phyloP scores from a whole-genome alignment of 2,113 vertebrate species.

The Tetraodon nigroviridis region DNA sequence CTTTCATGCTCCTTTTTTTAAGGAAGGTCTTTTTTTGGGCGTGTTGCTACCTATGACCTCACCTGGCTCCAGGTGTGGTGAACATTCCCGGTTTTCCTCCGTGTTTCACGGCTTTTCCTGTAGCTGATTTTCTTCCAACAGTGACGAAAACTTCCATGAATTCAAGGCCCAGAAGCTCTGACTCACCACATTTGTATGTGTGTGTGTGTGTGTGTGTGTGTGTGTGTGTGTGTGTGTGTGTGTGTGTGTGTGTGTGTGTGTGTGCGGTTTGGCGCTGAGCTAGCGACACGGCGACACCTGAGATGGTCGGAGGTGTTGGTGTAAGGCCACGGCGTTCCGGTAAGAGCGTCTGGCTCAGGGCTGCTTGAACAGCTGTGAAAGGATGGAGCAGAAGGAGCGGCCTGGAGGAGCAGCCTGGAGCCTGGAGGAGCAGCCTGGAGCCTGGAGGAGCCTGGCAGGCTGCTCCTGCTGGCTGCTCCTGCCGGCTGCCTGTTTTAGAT shows the following conservation, averaged over 20 bases:
- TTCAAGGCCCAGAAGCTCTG: neutral
- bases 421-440: no score
- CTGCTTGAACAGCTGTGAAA: constrained; percentile 42
- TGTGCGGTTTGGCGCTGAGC: constrained; percentile 3
- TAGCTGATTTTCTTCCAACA: no score
- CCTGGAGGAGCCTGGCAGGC: no score
- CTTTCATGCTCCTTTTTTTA: no score
- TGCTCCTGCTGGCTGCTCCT: neutral
- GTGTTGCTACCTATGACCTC: no score
- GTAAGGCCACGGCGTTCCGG: constrained; percentile 50
- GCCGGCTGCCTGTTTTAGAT: constrained; percentile 8
- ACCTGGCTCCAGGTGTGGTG: no score
- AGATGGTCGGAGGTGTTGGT: constrained; percentile 51
- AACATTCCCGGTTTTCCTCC: no score
- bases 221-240: constrained; percentile 11
- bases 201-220: constrained; percentile 1
- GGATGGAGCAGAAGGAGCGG: neutral
- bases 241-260: neutral
- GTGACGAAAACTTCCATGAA: no score
- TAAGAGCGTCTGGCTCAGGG: constrained; percentile 55
- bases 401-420: no score
- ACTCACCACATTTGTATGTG: constrained; percentile 27
- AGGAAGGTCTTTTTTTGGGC: no score
- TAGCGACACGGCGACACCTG: constrained; percentile 60
- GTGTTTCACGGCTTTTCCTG: no score